A percentile compares a stretch with the other conserved stretches of the same genome.
Evolutionary conservation across 2,888 invertebrate genomes (phyloP).

Genomic region (Lasioglossum oenotherae): DNA sequence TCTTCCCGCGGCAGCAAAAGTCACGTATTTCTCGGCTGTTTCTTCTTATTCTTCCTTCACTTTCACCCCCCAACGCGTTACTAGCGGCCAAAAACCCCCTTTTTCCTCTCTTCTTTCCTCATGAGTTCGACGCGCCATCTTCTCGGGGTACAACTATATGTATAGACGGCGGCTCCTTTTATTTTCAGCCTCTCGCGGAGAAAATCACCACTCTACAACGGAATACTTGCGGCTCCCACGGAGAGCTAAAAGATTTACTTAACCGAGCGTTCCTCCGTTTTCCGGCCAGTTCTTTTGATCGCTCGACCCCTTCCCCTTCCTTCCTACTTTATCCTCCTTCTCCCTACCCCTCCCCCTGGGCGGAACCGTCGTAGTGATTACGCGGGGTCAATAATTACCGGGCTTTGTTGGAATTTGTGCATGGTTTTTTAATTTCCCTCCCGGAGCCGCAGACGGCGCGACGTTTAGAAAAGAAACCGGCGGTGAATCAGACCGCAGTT

Average conservation of each 20-base stretch:
- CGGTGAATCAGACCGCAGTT: not conserved
- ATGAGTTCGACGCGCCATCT: not conserved
- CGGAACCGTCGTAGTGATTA: conserved; percentile 10
- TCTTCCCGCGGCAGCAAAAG: conserved; percentile 47
- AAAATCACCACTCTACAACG: conserved; percentile 52
- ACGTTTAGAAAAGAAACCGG: not conserved
- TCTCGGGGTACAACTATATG: conserved; percentile 30
- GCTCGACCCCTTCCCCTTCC: conserved; percentile 5
- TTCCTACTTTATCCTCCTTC: not conserved
- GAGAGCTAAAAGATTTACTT: conserved; percentile 57
- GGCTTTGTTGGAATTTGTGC: conserved; percentile 24
- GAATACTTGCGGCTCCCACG: conserved; percentile 42
- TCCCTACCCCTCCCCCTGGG: not conserved
- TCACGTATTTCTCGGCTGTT: conserved; percentile 28
- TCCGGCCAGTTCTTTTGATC: conserved; percentile 48
- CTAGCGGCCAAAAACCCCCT: conserved; percentile 4
- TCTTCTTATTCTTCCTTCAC: not conserved
- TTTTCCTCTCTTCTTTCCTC: not conserved
- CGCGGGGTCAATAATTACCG: conserved; percentile 46
- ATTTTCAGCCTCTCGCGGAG: conserved; percentile 44
- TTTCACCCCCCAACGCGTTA: not conserved
- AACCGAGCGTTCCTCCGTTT: conserved; percentile 33
- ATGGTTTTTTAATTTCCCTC: not conserved
- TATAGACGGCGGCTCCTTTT: conserved; percentile 33
- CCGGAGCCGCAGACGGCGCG: not conserved